These are phyloP conservation scores for Danionella dracula DNA, from an alignment of 2,797 vertebrate species.

Conservation along the genomic window DNA sequence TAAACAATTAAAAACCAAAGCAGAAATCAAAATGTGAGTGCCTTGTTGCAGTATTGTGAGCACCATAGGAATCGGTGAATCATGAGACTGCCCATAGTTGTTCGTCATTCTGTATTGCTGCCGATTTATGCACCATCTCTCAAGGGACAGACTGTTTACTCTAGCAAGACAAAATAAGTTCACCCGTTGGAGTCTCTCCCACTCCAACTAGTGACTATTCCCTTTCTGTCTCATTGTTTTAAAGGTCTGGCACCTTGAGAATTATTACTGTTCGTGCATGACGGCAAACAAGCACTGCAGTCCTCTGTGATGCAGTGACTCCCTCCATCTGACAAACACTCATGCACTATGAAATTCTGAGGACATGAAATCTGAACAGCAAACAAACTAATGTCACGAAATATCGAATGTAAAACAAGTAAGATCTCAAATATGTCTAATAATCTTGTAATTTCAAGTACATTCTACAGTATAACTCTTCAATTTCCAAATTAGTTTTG, in stretches of 20 bases:
- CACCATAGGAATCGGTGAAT: neutral
- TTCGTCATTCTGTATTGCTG: conserved; percentile 8
- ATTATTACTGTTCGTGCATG: conserved; percentile 41
- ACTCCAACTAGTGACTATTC: conserved; percentile 33
- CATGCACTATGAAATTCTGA: conserved; percentile 22
- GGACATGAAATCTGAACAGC: conserved; percentile 32
- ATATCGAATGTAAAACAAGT: conserved; percentile 17
- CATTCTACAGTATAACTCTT: too few relatives aligned
- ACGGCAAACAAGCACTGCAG: conserved; percentile 40
- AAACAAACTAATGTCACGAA: conserved; percentile 41
- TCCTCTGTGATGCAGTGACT: conserved; percentile 25
- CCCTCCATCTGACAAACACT: conserved; percentile 27
- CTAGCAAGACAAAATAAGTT: conserved; percentile 42
- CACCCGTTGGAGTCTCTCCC: conserved; percentile 26
- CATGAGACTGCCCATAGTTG: neutral
- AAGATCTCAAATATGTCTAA: neutral
- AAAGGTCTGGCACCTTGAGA: conserved; percentile 45
- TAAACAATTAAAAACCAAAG: too few relatives aligned
- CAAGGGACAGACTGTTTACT: conserved; percentile 40
- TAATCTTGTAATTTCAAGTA: too few relatives aligned
- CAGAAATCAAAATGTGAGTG: neutral
- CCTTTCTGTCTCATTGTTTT: conserved; percentile 46
- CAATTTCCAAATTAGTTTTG: too few relatives aligned
- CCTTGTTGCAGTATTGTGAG: neutral
- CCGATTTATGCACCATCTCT: conserved; percentile 20